phyloP scores from a whole-genome alignment of 2,888 invertebrate genomes.

The Diogma glabrata region DNA sequence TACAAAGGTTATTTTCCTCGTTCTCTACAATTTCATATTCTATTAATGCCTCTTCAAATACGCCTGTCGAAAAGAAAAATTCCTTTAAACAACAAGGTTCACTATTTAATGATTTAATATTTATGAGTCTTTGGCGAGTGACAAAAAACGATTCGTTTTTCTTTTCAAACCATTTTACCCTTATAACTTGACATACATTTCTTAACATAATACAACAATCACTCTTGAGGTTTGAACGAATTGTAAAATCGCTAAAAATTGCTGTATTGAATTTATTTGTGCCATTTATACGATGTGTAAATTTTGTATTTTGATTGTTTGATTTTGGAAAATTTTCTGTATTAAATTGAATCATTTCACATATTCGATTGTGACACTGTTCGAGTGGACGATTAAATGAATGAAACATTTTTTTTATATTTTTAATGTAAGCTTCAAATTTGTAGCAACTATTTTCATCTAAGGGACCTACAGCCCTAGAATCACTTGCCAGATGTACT shows the following conservation, averaged over 20 bases:
- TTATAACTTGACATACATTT: too few relatives aligned
- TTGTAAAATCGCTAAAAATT: too few relatives aligned
- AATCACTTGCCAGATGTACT: constrained; percentile 1
- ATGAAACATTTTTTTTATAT: too few relatives aligned
- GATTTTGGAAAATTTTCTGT: background rate
- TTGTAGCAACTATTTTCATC: background rate
- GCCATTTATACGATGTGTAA: too few relatives aligned
- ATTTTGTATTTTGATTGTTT: background rate
- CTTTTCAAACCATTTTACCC: too few relatives aligned
- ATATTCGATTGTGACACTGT: background rate
- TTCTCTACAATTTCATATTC: background rate
- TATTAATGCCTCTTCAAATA: background rate
- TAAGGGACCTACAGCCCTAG: background rate
- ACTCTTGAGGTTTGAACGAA: too few relatives aligned
- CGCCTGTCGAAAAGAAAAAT: background rate
- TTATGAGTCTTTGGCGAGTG: too few relatives aligned
- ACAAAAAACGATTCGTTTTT: too few relatives aligned
- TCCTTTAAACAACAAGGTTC: background rate
- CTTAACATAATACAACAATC: constrained; percentile 1
- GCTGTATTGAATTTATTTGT: too few relatives aligned
- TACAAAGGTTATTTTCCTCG: background rate
- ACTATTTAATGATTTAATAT: too few relatives aligned
- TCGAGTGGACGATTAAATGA: background rate
- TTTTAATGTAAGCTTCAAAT: background rate
- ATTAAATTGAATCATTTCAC: background rate